A percentile compares a stretch with the other conserved stretches of the same genome.
Conservation (phyloP, 2,797 vertebrate genomes). For the Clangula hyemalis region DNA sequence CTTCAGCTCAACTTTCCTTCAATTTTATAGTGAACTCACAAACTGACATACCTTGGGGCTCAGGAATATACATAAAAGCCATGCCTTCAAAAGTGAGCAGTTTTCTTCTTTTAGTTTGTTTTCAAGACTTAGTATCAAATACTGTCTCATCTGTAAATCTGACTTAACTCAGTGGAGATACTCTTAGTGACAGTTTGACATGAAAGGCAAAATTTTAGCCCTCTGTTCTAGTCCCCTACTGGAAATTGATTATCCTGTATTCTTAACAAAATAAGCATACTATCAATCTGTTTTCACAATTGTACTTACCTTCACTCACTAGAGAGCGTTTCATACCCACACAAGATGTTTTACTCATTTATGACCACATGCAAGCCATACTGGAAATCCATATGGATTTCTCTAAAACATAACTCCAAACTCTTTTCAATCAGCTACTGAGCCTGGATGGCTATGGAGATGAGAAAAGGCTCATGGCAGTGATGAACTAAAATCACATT, state of each 20-base stretch:
- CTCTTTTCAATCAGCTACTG: not conserved
- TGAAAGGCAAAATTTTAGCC: not conserved
- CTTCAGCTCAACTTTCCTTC: not conserved
- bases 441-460: not conserved
- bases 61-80: not conserved
- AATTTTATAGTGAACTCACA: not conserved
- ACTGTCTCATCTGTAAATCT: not conserved
- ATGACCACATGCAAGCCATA: not conserved
- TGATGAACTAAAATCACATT: not conserved
- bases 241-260: not conserved
- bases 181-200: not conserved
- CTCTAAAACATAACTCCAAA: not conserved
- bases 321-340: not conserved
- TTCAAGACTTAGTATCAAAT: not conserved
- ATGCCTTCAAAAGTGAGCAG: not conserved
- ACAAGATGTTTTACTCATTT: not conserved
- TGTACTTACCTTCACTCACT: not conserved
- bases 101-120: not conserved
- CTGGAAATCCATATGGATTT: not conserved
- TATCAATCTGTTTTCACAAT: not conserved
- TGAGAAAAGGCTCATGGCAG: not conserved
- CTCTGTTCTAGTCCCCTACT: not conserved
- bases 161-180: not conserved
- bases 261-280: not conserved
- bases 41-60: not conserved